Base-by-base conservation (phyloP, 2,113 vertebrate species). In the Apistogramma diplotaenia region DNA sequence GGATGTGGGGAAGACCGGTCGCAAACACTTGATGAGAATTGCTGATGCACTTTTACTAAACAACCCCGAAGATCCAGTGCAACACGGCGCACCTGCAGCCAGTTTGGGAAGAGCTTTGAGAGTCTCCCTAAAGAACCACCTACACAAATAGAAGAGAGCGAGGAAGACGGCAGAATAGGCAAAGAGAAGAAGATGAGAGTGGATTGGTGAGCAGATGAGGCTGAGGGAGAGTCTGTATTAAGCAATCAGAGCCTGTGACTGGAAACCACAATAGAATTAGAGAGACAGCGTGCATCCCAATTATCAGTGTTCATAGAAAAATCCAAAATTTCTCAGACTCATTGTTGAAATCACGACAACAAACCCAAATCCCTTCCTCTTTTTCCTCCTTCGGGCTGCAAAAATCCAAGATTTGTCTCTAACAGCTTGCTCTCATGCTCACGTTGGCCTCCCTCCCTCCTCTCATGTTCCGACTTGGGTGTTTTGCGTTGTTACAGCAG, bases 1-100 rank as follows among this genome's bases (percentile, higher is more conserved):
- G 83, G 25, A 81, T 25, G 21, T 81, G 65, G 77, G 81, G 83
- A 89, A 79, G 54, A 72, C 70, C 10, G 1, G 74, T 55, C 80
- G 72, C 53, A 70, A 9, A 79, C 59, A 77, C 15, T 35, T 61
- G 67, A 85, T 89, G 76, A 77, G 72, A 77, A 43, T 65, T 16
- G 40, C 51, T 78, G 33, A 59, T 79, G 56, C 19, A 70, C 19
- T 7, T 54, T 29, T 49, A 76, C 19, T n/a, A 67, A 67, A 43
- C 61, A 59, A 21, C 16, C 19, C 11, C 55, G 43, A 56, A 29
- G 21, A 77, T 73, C 29, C 8, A 61, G 73, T 74, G 56, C 31
- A 89, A 43, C 33, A 46, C 61, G 57, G 21, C 12, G 16, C 59
- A 81, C 18, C 43, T 56, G 43, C 3, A 77, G 25, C 35, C 16